phyloP scores from a whole-genome alignment of 2,797 vertebrate genomes.

The Siniperca obscura region DNA sequence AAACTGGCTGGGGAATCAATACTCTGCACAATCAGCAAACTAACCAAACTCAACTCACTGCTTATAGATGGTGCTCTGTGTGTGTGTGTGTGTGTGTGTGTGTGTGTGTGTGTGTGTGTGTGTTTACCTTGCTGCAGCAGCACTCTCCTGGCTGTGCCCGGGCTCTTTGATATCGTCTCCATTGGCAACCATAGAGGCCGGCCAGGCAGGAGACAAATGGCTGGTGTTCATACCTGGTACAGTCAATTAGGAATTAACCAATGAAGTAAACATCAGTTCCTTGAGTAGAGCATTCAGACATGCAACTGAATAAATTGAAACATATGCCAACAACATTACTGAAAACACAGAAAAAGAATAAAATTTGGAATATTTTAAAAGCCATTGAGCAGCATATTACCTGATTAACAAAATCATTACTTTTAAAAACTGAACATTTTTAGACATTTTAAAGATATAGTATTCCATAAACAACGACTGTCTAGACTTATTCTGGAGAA shows the following conservation, averaged over 20 bases:
- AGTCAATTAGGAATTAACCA: background rate
- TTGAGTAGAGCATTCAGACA: background rate
- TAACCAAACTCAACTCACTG: slow-evolving; percentile 32
- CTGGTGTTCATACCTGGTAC: slow-evolving; percentile 84
- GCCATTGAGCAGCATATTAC: background rate
- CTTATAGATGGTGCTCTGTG: slow-evolving; percentile 12
- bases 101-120: slow-evolving; percentile 27
- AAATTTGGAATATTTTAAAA: too few relatives aligned
- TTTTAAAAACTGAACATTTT: background rate
- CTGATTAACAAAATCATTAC: background rate
- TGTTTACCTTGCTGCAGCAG: slow-evolving; percentile 88
- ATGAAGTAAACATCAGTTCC: background rate
- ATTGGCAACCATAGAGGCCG: slow-evolving; percentile 92
- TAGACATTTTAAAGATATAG: background rate
- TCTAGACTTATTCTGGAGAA: background rate
- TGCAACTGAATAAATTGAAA: background rate
- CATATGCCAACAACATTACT: background rate
- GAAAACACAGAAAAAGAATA: too few relatives aligned
- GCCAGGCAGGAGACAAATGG: slow-evolving; percentile 91
- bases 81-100: slow-evolving; percentile 27
- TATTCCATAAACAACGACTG: background rate
- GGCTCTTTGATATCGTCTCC: slow-evolving; percentile 88
- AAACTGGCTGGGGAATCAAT: slow-evolving; percentile 58
- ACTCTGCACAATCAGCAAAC: slow-evolving; percentile 66
- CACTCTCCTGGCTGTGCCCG: slow-evolving; percentile 87